Conservation (phyloP, 2,113 vertebrate species). For the Zosterops pallidus region DNA sequence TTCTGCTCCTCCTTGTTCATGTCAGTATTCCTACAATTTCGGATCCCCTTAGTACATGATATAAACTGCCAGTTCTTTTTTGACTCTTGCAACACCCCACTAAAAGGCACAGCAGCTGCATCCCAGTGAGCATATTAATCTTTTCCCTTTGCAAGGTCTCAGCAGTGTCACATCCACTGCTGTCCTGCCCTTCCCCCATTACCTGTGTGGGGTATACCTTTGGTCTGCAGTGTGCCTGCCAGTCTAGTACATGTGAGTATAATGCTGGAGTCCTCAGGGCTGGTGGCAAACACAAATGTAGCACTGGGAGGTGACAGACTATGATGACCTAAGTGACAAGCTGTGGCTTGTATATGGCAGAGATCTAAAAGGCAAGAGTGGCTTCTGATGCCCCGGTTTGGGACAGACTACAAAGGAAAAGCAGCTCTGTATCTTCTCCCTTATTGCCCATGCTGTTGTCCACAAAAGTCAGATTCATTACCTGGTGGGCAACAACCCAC, state of each 20-base stretch:
- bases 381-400: not conserved
- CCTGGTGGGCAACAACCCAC: not conserved
- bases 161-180: not conserved
- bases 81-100: not conserved
- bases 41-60: not conserved
- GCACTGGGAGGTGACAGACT: not conserved
- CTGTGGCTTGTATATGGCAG: not conserved
- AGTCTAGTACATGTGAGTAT: accelerated
- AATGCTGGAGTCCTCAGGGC: not conserved
- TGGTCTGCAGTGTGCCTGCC: not conserved
- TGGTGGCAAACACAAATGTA: not conserved
- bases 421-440: not conserved
- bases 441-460: not conserved
- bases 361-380: not conserved
- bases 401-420: not conserved
- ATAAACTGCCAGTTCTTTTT: not conserved
- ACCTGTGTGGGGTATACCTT: not conserved
- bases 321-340: not conserved
- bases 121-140: not conserved
- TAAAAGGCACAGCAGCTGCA: not conserved
- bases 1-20: not conserved
- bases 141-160: not conserved
- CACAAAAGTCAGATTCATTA: not conserved
- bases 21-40: not conserved
- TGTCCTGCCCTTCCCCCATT: not conserved